Base-by-base conservation (phyloP, 1,140 invertebrate genomes). In the Lasaia peninsularis region DNA sequence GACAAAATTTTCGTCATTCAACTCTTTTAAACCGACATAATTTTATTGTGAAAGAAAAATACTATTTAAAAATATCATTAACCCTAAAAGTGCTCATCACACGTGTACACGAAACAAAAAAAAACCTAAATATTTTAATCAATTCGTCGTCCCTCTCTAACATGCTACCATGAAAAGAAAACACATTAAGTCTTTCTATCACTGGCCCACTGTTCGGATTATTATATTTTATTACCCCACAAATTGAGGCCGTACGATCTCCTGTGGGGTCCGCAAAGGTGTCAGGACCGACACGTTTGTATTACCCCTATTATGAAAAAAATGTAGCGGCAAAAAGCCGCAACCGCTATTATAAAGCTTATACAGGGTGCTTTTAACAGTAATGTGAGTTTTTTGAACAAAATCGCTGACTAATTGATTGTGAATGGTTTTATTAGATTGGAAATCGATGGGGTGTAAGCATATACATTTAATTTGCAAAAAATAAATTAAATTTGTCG, bases 351-450 rank as follows among this genome's bases (percentile, higher is more conserved):
- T 75, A 78, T 73, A 62, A 60, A 52, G 60, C 40, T 48, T 51
- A 65, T 63, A 75, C 69, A 75, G 69, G 63, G 66, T 66, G 78
- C 75, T 79, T 80, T 80, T 78, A 79, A 67, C 65, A 75, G 78
- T 80, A 78, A 83, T 73, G 56, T 62, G 60, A 75, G 71, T 70
- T 80, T n/a, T 78, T 61, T 63, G 65, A 71, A 67, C 56, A 60
- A 76, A 84, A 80, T 75, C 71, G 81, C 81, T 85, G 81, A 87
- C 81, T 87, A 87, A 85, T 84, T 85, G 80, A 85, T 78, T 77
- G 66, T 82, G 71, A 80, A 85, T 79, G 66, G 75, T 69, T 76
- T 73, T 76, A 75, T 78, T 78, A 73, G 69, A 78, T 78, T 75
- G 69, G 62, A 66, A 70, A 73, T 64, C 62, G 64, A 75, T 78